Percentiles rank a stretch among this genome's conserved stretches.
These are phyloP conservation scores for Slavum lentiscoides DNA, from an alignment of 2,888 invertebrate species.

Conservation along the genomic window DNA sequence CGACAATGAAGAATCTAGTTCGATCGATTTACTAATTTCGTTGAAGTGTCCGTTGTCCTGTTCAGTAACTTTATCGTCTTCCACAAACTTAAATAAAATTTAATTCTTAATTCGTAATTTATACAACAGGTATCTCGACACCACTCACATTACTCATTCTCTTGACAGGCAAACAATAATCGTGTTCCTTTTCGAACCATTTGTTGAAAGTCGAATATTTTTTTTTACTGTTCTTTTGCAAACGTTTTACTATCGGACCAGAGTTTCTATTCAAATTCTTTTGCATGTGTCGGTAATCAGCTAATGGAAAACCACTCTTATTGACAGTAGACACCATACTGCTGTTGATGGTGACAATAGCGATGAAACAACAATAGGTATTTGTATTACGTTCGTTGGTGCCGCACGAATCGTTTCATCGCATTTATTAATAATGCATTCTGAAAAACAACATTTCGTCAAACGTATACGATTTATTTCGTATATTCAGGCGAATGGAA, in stretches of 20 bases:
- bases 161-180: conserved; percentile 43
- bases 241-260: neutral
- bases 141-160: conserved; percentile 2
- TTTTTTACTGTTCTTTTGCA: neutral
- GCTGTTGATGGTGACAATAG: neutral
- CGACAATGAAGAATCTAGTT: neutral
- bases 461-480: too few relatives aligned
- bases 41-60: neutral
- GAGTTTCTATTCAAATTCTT: conserved; percentile 3
- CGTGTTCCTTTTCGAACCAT: conserved; percentile 43
- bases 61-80: neutral
- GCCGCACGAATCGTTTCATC: too few relatives aligned
- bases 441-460: too few relatives aligned
- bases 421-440: too few relatives aligned
- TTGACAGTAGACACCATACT: conserved; percentile 22
- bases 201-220: conserved; percentile 7
- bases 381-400: too few relatives aligned
- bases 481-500: too few relatives aligned
- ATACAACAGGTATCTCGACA: neutral
- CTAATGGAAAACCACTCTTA: neutral
- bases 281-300: neutral
- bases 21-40: neutral
- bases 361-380: neutral
- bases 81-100: neutral
- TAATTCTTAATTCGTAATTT: neutral